Evolutionary conservation across 2,113 vertebrate species (phyloP).

Genomic region (Corynorhinus townsendii): DNA sequence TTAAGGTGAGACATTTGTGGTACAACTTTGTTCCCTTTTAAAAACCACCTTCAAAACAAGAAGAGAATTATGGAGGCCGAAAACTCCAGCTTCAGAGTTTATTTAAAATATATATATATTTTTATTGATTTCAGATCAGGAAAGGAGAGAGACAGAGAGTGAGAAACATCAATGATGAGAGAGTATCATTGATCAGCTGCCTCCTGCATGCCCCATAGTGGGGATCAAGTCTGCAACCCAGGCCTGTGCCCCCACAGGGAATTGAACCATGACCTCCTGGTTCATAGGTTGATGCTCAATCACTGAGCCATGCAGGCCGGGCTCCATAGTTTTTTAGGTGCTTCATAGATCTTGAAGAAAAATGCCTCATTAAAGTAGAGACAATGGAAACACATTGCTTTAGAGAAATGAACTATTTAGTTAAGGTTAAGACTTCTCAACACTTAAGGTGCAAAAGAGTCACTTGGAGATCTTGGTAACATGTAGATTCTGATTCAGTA

Average conservation of each 20-base stretch:
- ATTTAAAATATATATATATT: too few species aligned
- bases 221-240: too few species aligned
- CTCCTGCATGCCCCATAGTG: too few species aligned
- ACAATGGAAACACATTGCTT: conserved; percentile 35
- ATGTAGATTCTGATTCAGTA: background rate
- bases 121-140: too few species aligned
- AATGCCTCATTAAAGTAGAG: background rate
- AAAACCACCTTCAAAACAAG: background rate
- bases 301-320: too few species aligned
- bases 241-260: too few species aligned
- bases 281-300: too few species aligned
- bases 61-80: background rate
- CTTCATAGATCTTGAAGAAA: background rate
- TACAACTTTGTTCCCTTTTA: background rate
- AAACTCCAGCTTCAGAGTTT: background rate
- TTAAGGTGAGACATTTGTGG: conserved; percentile 37
- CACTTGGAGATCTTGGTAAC: background rate
- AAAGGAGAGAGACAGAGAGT: too few species aligned
- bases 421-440: background rate
- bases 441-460: background rate
- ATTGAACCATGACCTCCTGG: too few species aligned
- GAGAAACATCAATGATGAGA: too few species aligned
- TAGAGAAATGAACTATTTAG: conserved; percentile 31
- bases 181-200: too few species aligned
- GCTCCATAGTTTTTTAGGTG: background rate